Evolutionary conservation across 2,888 invertebrate species (phyloP).

Genomic region (Cryptocephalus moraei): DNA sequence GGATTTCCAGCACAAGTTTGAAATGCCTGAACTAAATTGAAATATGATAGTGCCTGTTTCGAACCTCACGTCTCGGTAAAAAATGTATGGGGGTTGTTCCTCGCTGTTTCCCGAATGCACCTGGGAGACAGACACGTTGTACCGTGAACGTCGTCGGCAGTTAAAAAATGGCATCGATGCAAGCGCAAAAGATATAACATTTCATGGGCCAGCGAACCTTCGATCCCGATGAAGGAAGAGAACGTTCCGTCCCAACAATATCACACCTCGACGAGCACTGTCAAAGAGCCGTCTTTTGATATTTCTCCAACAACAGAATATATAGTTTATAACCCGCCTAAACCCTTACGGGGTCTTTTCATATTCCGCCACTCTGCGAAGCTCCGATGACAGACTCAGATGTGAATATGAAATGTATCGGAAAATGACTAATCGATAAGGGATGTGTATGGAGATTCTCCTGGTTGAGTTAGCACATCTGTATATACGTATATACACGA

Average conservation of each 20-base stretch:
- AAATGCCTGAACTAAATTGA: too few relatives aligned
- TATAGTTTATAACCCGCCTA: slow-evolving; percentile 22
- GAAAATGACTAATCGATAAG: slow-evolving; percentile 25
- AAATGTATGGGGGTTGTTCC: too few relatives aligned
- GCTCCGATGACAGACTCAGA: slow-evolving; percentile 20
- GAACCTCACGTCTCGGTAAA: too few relatives aligned
- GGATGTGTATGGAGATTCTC: too few relatives aligned
- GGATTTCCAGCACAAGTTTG: too few relatives aligned
- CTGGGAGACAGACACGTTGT: too few relatives aligned
- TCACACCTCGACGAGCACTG: slow-evolving; percentile 35
- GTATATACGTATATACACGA: too few relatives aligned
- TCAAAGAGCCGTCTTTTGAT: slow-evolving; percentile 37
- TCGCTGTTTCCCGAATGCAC: too few relatives aligned
- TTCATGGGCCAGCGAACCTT: slow-evolving; percentile 30
- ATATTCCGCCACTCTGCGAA: slow-evolving; percentile 6
- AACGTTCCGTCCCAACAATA: slow-evolving; percentile 28
- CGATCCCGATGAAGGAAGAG: slow-evolving; percentile 20
- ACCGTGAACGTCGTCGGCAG: too few relatives aligned
- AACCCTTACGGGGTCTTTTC: slow-evolving; percentile 7
- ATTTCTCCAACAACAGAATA: slow-evolving; percentile 29
- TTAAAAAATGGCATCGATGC: slow-evolving; percentile 12
- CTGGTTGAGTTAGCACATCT: too few relatives aligned
- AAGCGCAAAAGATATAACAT: slow-evolving; percentile 28
- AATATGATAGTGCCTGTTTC: too few relatives aligned
- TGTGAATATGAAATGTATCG: slow-evolving; percentile 24